Evolutionary conservation across 2,113 vertebrate species (phyloP).

Genomic region (Anseranas semipalmata): DNA sequence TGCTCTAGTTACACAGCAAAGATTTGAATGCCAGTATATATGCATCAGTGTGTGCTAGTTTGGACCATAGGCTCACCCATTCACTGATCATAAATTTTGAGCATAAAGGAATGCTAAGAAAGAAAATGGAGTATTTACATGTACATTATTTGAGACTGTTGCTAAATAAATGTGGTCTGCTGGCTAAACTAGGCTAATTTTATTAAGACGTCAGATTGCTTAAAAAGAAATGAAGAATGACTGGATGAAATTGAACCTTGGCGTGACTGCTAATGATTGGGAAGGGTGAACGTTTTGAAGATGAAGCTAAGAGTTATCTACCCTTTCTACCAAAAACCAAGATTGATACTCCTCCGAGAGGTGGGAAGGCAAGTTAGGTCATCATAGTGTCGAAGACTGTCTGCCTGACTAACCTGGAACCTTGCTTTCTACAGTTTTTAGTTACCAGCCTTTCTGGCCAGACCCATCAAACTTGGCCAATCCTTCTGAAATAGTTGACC

Average conservation of each 20-base stretch:
- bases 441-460: neutral
- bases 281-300: neutral
- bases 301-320: neutral
- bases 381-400: neutral
- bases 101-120: neutral
- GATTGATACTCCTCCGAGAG: neutral
- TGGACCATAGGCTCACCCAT: neutral
- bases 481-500: neutral
- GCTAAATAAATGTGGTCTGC: neutral
- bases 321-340: neutral
- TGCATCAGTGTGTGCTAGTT: neutral
- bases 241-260: neutral
- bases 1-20: neutral
- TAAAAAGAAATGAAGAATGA: neutral
- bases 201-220: neutral
- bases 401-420: neutral
- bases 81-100: neutral
- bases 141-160: neutral
- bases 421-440: neutral
- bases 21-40: neutral
- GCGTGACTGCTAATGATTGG: neutral
- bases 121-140: neutral
- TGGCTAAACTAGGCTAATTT: neutral
- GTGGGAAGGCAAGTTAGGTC: neutral
- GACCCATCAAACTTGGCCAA: neutral